phyloP scores from a whole-genome alignment of 1,140 invertebrate species.

The Drosophila nebulosa region DNA sequence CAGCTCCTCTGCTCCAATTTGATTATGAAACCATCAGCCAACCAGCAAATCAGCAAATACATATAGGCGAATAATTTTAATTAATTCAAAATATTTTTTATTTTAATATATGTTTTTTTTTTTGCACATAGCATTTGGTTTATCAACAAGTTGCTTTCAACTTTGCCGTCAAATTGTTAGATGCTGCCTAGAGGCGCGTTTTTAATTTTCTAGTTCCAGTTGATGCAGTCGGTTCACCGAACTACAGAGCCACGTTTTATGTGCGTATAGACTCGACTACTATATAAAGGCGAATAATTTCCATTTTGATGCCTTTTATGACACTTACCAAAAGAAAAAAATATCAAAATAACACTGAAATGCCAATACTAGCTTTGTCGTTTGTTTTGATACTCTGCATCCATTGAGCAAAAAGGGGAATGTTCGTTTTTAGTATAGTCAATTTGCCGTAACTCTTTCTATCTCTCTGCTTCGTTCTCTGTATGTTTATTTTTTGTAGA shows the following conservation, averaged over 20 bases:
- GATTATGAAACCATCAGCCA: conserved; percentile 48
- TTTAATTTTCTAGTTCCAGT: conserved; percentile 66
- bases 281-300: conserved; percentile 53
- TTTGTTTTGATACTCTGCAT: conserved; percentile 33
- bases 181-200: conserved; percentile 28
- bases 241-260: conserved; percentile 15
- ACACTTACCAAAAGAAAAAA: conserved; percentile 52
- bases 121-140: conserved; percentile 42
- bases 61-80: conserved; percentile 58
- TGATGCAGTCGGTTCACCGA: conserved; percentile 33
- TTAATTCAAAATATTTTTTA: conserved; percentile 64
- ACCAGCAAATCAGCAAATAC: conserved; percentile 18
- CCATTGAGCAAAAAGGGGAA: neutral
- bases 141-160: conserved; percentile 69
- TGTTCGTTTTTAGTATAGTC: neutral
- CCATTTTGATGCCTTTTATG: conserved; percentile 76
- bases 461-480: too few species aligned
- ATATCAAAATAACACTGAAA: conserved; percentile 14
- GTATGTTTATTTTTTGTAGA: too few species aligned
- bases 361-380: conserved; percentile 28
- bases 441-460: too few species aligned
- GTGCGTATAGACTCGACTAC: conserved; percentile 22
- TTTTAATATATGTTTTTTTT: conserved; percentile 30
- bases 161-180: conserved; percentile 51
- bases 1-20: conserved; percentile 55